phyloP scores from a whole-genome alignment of 2,888 invertebrate species.

The Tridacna crocea region DNA sequence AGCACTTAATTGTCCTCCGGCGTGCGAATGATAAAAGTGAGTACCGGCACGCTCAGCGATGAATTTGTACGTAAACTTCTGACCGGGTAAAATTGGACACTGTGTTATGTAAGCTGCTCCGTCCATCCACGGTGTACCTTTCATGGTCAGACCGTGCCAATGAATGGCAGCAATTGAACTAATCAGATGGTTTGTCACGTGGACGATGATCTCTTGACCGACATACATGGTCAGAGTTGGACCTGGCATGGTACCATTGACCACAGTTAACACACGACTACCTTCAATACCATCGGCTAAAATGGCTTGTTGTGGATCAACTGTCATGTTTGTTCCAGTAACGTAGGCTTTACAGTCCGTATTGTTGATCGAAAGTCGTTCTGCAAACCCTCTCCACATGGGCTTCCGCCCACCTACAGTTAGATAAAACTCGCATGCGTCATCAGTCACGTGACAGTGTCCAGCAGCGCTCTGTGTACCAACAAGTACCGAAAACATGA shows the following conservation, averaged over 20 bases:
- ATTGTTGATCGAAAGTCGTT: slow-evolving; percentile 30
- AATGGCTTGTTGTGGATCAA: slow-evolving; percentile 56
- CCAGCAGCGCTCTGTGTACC: too few relatives aligned
- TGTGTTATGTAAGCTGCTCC: slow-evolving; percentile 74
- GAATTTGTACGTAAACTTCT: slow-evolving; percentile 67
- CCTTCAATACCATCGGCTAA: slow-evolving; percentile 63
- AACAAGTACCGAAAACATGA: too few relatives aligned
- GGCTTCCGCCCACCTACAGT: slow-evolving; percentile 34
- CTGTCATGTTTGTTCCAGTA: slow-evolving; percentile 16
- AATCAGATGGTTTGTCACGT: slow-evolving; percentile 65
- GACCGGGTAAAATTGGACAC: slow-evolving; percentile 71
- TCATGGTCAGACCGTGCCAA: slow-evolving; percentile 74
- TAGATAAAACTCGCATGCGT: slow-evolving; percentile 37
- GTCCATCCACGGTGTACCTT: slow-evolving; percentile 74
- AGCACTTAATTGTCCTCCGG: slow-evolving; percentile 54
- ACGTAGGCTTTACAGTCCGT: slow-evolving; percentile 38
- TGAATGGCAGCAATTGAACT: slow-evolving; percentile 66
- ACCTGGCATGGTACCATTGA: slow-evolving; percentile 71
- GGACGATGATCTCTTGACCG: slow-evolving; percentile 63
- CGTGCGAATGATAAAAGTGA: slow-evolving; percentile 69
- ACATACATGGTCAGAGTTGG: slow-evolving; percentile 69
- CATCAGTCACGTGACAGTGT: slow-evolving; percentile 25
- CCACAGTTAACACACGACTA: slow-evolving; percentile 50
- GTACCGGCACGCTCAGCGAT: slow-evolving; percentile 62
- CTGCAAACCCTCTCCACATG: slow-evolving; percentile 37